A percentile compares a stretch with the other conserved stretches of the same genome.
These are phyloP conservation scores for Ruditapes philippinarum DNA, from an alignment of 1,140 invertebrate species.

Conservation along the genomic window DNA sequence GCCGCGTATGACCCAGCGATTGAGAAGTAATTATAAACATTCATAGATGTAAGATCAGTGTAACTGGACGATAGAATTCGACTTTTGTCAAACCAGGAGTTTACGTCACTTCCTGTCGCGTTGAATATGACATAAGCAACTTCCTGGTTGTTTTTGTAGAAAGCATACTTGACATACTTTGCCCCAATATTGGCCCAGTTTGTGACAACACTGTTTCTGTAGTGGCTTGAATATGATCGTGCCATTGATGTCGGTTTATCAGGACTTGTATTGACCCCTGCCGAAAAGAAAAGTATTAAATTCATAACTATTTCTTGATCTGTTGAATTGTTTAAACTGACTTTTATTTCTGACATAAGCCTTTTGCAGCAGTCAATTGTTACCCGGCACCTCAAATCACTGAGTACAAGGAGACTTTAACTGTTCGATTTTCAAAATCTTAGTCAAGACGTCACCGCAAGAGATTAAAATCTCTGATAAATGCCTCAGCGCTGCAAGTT, in stretches of 20 bases:
- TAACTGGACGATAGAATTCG: slow-evolving; percentile 3
- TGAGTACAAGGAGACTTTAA: too few relatives aligned
- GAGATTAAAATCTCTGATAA: too few relatives aligned
- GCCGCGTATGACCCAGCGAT: not conserved
- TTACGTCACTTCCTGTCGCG: not conserved
- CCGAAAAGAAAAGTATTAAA: too few relatives aligned
- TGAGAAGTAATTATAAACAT: slow-evolving; percentile 11
- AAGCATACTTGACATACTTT: slow-evolving; percentile 25
- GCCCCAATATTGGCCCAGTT: not conserved
- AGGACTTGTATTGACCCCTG: too few relatives aligned
- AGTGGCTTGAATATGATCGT: slow-evolving; percentile 15
- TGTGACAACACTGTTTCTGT: not conserved
- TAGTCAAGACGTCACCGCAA: too few relatives aligned
- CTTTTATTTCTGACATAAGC: too few relatives aligned
- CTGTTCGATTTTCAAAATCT: too few relatives aligned
- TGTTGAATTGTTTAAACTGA: too few relatives aligned
- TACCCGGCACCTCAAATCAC: too few relatives aligned
- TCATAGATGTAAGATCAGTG: not conserved
- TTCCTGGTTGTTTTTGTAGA: slow-evolving; percentile 13
- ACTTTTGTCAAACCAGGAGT: slow-evolving; percentile 9
- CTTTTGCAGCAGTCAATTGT: too few relatives aligned
- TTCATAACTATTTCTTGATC: too few relatives aligned
- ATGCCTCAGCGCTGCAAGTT: too few relatives aligned
- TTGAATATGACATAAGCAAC: slow-evolving; percentile 44
- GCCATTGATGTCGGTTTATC: not conserved